A percentile compares a stretch with the other conserved stretches of the same genome.
Evolutionary conservation across 64 coral and sea anemone species (phyloP).

Genomic region (Montipora efflorescens): DNA sequence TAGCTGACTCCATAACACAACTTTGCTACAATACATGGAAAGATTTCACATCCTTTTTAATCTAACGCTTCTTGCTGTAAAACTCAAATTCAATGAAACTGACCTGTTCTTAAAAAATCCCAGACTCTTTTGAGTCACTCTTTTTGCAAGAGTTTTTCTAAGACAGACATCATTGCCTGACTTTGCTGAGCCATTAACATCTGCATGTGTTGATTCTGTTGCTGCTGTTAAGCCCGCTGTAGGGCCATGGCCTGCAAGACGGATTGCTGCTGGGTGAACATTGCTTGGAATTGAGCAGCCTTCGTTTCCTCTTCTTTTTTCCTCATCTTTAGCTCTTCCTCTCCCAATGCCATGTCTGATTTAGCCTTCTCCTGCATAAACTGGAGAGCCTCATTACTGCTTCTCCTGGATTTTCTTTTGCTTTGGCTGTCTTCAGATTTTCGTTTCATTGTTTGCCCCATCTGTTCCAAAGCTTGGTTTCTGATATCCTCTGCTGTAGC

Average conservation of each 20-base stretch:
- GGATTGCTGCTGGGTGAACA: conserved; percentile 11
- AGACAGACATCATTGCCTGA: conserved; percentile 34
- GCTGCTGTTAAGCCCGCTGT: conserved; percentile 35
- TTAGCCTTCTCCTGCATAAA: not conserved
- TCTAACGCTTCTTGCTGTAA: not conserved
- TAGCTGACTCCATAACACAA: conserved; percentile 11
- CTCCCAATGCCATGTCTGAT: not conserved
- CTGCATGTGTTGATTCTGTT: conserved; percentile 45
- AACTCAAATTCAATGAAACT: not conserved
- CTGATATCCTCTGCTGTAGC: conserved; percentile 7
- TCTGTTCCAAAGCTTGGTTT: not conserved
- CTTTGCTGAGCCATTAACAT: conserved; percentile 31
- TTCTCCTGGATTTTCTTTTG: not conserved
- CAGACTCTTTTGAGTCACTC: not conserved
- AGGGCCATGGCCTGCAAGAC: not conserved
- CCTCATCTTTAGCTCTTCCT: not conserved
- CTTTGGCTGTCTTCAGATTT: not conserved
- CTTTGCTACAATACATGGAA: conserved; percentile 15
- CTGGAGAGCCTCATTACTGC: not conserved
- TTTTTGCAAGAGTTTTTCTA: not conserved
- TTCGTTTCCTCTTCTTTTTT: not conserved
- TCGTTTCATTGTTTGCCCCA: conserved; percentile 23
- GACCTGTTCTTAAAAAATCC: not conserved
- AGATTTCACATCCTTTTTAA: not conserved
- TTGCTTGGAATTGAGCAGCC: not conserved